Percentiles rank a stretch among this genome's conserved stretches.
Evolutionary conservation across 2,888 invertebrate genomes (phyloP).

Genomic region (Anorthoa munda): DNA sequence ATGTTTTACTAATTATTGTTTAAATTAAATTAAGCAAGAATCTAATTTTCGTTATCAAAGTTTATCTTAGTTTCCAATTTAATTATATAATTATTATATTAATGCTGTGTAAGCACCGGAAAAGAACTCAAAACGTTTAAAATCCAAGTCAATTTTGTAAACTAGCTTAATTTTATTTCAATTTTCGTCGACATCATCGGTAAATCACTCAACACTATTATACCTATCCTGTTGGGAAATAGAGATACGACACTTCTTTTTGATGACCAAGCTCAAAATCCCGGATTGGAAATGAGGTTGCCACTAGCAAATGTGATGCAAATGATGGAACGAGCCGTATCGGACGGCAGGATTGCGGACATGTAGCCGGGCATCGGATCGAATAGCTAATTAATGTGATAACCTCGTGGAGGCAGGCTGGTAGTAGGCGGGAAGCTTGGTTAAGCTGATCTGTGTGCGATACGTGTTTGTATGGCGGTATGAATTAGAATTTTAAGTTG

Average conservation of each 20-base stretch:
- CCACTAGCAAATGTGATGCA: conserved; percentile 29
- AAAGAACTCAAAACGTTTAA: too few relatives aligned
- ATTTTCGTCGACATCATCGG: background rate
- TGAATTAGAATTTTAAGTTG: too few relatives aligned
- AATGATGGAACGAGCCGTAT: conserved; percentile 25
- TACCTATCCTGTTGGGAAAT: background rate
- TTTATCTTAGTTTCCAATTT: background rate
- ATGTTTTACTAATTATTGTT: background rate
- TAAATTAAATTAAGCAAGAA: background rate
- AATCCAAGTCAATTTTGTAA: too few relatives aligned
- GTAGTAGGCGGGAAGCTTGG: too few relatives aligned
- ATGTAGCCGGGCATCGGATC: conserved; percentile 10
- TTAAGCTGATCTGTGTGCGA: too few relatives aligned
- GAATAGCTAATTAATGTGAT: conserved; percentile 31
- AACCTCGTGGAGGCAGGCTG: too few relatives aligned
- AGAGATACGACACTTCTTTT: background rate
- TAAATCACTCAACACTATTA: background rate
- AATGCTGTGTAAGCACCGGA: too few relatives aligned
- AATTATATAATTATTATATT: too few relatives aligned
- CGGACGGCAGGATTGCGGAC: conserved; percentile 26
- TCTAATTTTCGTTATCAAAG: too few relatives aligned
- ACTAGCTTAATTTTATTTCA: background rate
- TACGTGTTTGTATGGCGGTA: too few relatives aligned
- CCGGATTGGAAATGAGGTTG: conserved; percentile 16
- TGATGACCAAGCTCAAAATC: conserved; percentile 17